Conservation (phyloP, 2,113 vertebrate genomes). For the Phrynosoma platyrhinos region DNA sequence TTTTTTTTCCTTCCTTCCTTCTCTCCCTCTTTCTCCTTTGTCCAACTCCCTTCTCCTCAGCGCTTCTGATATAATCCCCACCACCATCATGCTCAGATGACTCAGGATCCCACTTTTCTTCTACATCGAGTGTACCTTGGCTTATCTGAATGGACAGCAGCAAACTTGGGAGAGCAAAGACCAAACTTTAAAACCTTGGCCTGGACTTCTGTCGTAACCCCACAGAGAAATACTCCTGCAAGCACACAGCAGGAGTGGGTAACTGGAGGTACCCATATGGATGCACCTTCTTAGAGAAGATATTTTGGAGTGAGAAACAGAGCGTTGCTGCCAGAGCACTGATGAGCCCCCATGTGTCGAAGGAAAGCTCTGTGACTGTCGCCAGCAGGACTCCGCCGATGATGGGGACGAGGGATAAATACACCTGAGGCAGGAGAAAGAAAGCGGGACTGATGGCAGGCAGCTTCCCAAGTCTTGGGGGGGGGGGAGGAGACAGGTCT, state of each 20-base stretch:
- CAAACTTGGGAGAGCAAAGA: background rate
- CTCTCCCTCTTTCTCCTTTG: background rate
- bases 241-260: too few relatives aligned
- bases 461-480: background rate
- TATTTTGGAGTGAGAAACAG: slow-evolving; percentile 98
- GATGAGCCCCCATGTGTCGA: slow-evolving; percentile 93
- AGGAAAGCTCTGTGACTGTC: slow-evolving; percentile 93
- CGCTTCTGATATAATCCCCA: too few relatives aligned
- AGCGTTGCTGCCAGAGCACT: slow-evolving; percentile 95
- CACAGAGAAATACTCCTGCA: too few relatives aligned
- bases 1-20: too few relatives aligned
- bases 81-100: too few relatives aligned
- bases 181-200: too few relatives aligned
- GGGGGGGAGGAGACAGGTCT: background rate
- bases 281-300: slow-evolving; percentile 97
- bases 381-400: slow-evolving; percentile 96
- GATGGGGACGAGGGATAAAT: slow-evolving; percentile 95
- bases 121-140: too few relatives aligned
- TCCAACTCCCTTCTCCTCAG: background rate
- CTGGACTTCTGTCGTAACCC: too few relatives aligned
- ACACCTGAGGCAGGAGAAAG: slow-evolving; percentile 80
- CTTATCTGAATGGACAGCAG: background rate
- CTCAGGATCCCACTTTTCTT: background rate
- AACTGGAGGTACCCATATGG: background rate
- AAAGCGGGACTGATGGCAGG: background rate